A percentile compares a stretch with the other conserved stretches of the same genome.
These are phyloP conservation scores for Phasianus colchicus DNA, from an alignment of 2,113 vertebrate species.

Conservation along the genomic window DNA sequence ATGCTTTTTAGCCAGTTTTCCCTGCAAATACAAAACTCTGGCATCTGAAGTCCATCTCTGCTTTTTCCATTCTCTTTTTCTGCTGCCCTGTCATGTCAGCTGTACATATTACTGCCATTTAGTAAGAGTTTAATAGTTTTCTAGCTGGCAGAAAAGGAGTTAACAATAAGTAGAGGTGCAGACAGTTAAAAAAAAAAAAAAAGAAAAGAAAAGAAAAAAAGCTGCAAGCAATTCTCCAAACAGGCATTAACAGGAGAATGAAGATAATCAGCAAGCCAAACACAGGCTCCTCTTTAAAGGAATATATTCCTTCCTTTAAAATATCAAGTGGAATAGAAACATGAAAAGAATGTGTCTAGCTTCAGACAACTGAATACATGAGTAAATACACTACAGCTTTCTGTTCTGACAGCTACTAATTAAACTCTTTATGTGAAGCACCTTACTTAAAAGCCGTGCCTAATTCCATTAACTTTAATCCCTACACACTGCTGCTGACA, in stretches of 20 bases:
- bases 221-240: background rate
- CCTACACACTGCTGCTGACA: background rate
- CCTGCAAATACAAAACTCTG: background rate
- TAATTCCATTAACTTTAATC: background rate
- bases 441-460: background rate
- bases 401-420: conserved; percentile 30
- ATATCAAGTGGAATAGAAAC: background rate
- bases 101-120: background rate
- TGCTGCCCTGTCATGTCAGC: background rate
- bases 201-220: background rate
- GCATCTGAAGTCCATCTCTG: background rate
- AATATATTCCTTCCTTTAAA: background rate
- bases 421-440: background rate
- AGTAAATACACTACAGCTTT: background rate
- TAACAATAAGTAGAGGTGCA: background rate
- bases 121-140: background rate
- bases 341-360: background rate
- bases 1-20: background rate
- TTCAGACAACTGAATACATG: background rate
- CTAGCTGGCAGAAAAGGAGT: background rate
- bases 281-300: background rate
- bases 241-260: background rate
- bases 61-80: background rate
- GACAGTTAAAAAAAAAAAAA: background rate
- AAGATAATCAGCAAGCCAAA: background rate